Evolutionary conservation across 1,140 invertebrate species (phyloP), one percentile per base, ranked within the genome.

Genomic region (Lasaia peninsularis): DNA sequence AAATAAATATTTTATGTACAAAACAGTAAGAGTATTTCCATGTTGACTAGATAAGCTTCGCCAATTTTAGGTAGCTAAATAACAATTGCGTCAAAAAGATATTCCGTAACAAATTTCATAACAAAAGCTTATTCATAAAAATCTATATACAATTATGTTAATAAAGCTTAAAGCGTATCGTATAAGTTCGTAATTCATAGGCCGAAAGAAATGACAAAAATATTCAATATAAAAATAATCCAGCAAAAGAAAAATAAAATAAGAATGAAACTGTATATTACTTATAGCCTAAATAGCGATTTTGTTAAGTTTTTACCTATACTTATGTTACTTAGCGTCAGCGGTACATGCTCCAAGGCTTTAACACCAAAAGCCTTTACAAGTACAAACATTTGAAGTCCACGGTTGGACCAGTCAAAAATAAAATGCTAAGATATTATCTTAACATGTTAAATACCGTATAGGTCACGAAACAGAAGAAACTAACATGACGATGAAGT

Each of bases 301-400:
- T 53, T 53, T 53, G 52, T 53, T 53, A 53, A 33, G 11, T 18
- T 33, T 53, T 31, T 55, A 55, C 35, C 53, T 55, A 40, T 44
- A 55, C 21, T 44, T 55, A 44, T 9, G 35, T 33, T 40, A 18
- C 40, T 48, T 20, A 18, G 20, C 18, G 20, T 48, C 40, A 48
- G 16, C 66, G 62, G 81, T 78, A 84, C 83, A 79, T 86, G 80
- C 77, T 57, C 58, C 63, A 75, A 85, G 86, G 86, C 86, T 88
- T 88, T 88, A 88, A 73, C 63, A 65, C 57, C 69, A 82, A 88
- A 88, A 88, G 86, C 71, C 86, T 71, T 75, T 73, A 86, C 83
- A 86, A 86, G 86, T 88, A 86, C 83, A 73, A 59, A 55, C 34
- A 65, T 48, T 58, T 57, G 51, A 58, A 55, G 59, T 65, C 63